These are phyloP conservation scores for Ormyrus pomaceus DNA, from an alignment of 2,888 invertebrate genomes.

Conservation along the genomic window DNA sequence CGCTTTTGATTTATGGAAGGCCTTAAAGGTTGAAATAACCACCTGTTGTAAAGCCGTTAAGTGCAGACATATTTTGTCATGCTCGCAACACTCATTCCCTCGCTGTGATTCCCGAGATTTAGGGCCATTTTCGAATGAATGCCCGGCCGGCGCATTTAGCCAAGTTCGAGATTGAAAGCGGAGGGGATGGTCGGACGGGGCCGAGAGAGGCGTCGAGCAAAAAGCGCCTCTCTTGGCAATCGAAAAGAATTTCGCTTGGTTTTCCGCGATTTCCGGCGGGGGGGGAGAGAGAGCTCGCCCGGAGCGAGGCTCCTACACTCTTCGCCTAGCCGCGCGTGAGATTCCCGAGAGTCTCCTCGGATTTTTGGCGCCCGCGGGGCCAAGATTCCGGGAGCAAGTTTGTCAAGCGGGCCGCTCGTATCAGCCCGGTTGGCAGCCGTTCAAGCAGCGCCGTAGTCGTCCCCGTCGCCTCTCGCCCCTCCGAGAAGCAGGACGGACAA, in stretches of 20 bases:
- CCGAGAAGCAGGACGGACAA: conserved; percentile 61
- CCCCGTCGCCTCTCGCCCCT: conserved; percentile 19
- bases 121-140: conserved; percentile 8
- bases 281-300: not conserved
- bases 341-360: conserved; percentile 53
- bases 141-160: conserved; percentile 3
- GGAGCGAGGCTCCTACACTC: conserved; percentile 32
- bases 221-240: conserved; percentile 37
- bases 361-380: conserved; percentile 63
- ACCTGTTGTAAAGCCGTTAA: conserved; percentile 54
- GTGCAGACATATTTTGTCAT: conserved; percentile 49
- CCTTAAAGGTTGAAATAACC: conserved; percentile 54
- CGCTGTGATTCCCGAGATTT: conserved; percentile 24
- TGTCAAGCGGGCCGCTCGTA: conserved; percentile 53
- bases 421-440: conserved; percentile 66
- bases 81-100: conserved; percentile 26
- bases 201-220: not conserved
- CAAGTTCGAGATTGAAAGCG: not conserved
- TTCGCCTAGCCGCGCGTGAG: conserved; percentile 54
- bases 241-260: conserved; percentile 53
- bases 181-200: not conserved
- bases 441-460: conserved; percentile 57
- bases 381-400: conserved; percentile 54
- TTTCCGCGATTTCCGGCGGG: conserved; percentile 40
- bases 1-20: conserved; percentile 53